Evolutionary conservation across 2,113 vertebrate genomes (phyloP).

Genomic region (Falco punctatus): DNA sequence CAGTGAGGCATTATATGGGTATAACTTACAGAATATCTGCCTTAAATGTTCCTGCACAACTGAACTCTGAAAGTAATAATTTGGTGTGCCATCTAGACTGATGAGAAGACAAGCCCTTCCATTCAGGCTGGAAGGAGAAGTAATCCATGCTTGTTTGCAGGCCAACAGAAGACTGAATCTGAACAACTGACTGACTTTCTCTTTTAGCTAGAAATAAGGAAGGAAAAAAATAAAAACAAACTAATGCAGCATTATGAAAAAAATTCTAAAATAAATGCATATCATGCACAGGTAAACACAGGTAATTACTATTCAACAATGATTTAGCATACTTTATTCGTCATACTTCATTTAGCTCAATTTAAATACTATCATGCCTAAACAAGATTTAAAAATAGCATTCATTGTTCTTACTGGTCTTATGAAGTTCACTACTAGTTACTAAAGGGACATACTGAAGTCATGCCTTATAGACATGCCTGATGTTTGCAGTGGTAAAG

Average conservation of each 20-base stretch:
- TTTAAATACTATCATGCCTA: not conserved
- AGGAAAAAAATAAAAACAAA: not conserved
- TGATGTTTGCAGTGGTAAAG: not conserved
- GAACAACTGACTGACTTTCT: not conserved
- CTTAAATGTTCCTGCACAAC: not conserved
- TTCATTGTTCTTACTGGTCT: not conserved
- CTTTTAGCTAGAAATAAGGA: not conserved
- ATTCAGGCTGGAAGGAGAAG: not conserved
- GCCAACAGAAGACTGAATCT: not conserved
- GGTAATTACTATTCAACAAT: not conserved
- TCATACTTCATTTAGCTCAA: not conserved
- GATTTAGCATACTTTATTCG: not conserved
- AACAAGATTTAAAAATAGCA: not conserved
- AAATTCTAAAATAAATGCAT: not conserved
- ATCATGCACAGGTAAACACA: not conserved
- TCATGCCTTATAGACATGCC: not conserved
- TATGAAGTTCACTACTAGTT: not conserved
- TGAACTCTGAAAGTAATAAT: not conserved
- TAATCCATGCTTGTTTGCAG: not conserved
- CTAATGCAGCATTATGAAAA: not conserved
- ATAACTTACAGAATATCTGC: not conserved
- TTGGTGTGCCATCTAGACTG: not conserved
- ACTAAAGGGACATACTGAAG: not conserved
- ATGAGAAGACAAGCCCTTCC: not conserved
- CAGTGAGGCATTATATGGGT: not conserved